Evolutionary conservation across 2,113 vertebrate genomes (phyloP), one percentile per base, ranked within the genome.

Genomic region (Phaethon lepturus): DNA sequence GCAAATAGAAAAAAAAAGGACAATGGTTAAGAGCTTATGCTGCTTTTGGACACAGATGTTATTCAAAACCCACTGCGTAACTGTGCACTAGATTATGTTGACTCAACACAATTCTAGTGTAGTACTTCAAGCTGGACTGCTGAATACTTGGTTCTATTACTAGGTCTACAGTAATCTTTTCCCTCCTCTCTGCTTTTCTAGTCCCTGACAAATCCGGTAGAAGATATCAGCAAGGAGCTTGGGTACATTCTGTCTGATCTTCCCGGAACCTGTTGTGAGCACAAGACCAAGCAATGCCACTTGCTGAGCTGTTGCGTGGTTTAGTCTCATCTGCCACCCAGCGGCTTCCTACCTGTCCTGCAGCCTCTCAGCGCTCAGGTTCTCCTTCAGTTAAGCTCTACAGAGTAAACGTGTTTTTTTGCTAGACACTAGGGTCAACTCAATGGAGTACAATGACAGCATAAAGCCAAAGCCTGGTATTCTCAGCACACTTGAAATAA

Each of bases 311-410:
- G 9, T 13, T 6, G 5, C 5, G 17, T 87, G 26, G 23, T 9
- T 79, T 12, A 62, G 78, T 55, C 87, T 95, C 40, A 35, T 40
- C 73, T 95, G 91, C 95, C 95, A 95, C 79, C 93, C 52, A 5
- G 90, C 59, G 95, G 95, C 31, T 33, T 55, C 24, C 2, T 29
- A 19, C 15, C 45, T 15, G 1, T 49, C 69, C 56, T 96, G 75
- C 90, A 53, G 40, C 59, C 45, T 20, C 13, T 14, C 26, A 47
- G 3, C 10, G 3, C 10, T 49, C 56, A 1, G 14, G 13, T 72
- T 24, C 66, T 55, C 29, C 24, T 49, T 13, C 38, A 4, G n/a
- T 29, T 20, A 28, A 35, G 8, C 59, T 16, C 58, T 10, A 16
- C 29, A 58, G 28, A 31, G 23, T 2, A 68, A 68, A 35, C 2